Percentiles rank a stretch among this genome's conserved stretches.
phyloP scores from a whole-genome alignment of 2,113 vertebrate genomes.

The Catharus fuscescens region DNA sequence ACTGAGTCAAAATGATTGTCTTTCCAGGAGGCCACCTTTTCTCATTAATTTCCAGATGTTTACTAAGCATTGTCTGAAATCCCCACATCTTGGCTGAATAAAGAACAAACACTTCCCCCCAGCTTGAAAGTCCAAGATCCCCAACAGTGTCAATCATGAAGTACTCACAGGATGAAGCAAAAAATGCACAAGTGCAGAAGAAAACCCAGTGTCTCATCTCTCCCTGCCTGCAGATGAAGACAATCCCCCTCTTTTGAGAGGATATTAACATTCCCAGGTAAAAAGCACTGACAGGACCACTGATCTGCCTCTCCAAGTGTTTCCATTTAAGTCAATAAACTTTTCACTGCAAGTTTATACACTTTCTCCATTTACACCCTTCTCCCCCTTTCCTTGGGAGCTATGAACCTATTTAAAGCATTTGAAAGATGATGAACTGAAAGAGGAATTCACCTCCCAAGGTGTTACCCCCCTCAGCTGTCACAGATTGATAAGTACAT shows the following conservation, averaged over 20 bases:
- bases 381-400: background rate
- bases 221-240: background rate
- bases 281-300: background rate
- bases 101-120: background rate
- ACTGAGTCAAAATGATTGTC: background rate
- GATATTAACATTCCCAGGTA: background rate
- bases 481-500: accelerated
- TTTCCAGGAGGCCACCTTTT: background rate
- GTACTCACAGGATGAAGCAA: background rate
- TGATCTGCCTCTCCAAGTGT: background rate
- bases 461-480: background rate
- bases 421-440: background rate
- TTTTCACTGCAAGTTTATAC: background rate
- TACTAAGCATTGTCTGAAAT: background rate
- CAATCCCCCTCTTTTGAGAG: background rate
- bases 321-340: background rate
- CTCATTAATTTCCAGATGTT: background rate
- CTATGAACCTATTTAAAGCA: background rate
- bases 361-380: background rate
- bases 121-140: background rate
- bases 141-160: background rate
- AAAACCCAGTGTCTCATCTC: background rate
- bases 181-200: background rate
- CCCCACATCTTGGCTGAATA: background rate
- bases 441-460: background rate